Evolutionary conservation across 2,888 invertebrate genomes (phyloP), one percentile per base, ranked within the genome.

Genomic region (Euclidia mi): DNA sequence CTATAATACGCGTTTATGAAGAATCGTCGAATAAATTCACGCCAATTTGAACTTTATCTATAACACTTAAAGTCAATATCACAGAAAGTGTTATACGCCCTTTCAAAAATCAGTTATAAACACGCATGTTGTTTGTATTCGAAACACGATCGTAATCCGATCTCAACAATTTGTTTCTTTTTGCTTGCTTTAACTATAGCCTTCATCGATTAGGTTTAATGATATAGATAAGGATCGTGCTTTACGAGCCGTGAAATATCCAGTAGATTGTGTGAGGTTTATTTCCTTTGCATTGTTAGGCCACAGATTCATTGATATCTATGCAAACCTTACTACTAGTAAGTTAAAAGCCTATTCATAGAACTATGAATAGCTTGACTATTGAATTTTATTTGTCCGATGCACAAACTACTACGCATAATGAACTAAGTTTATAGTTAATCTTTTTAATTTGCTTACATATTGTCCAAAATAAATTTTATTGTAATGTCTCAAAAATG

Each of bases 81-180:
- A 15, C 15, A n/a, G 2, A 15, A 17, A 17, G 9, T 40, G 4
- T 31, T 14, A 18, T 20, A 40, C 10, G 20, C 2, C 45, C 32
- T 49, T 44, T 32, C 4, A 3, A 0, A 31, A 9, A 6, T n/a
- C 3, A 11, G 12, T 34, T 40, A 35, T 11, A 41, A 29, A 11
- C 9, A 20, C 38, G 2, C 18, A 43, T 47, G 34, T 47, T 45
- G 18, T 64, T 57, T 49, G 29, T 52, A 52, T 57, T 48, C 34
- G 44, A 57, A 59, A 43, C 57, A 65, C 62, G 72, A 72, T 72
- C 57, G 51, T 71, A 65, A 62, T 72, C 69, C 55, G 53, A 61
- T 57, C 35, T 57, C 37, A 15, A 53, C 34, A 52, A 48, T 45
- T 57, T 67, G 41, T 63, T 63, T 57, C 0, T 49, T 45, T 20